phyloP scores from a whole-genome alignment of 2,113 vertebrate species.

The Oncorhynchus nerka region DNA sequence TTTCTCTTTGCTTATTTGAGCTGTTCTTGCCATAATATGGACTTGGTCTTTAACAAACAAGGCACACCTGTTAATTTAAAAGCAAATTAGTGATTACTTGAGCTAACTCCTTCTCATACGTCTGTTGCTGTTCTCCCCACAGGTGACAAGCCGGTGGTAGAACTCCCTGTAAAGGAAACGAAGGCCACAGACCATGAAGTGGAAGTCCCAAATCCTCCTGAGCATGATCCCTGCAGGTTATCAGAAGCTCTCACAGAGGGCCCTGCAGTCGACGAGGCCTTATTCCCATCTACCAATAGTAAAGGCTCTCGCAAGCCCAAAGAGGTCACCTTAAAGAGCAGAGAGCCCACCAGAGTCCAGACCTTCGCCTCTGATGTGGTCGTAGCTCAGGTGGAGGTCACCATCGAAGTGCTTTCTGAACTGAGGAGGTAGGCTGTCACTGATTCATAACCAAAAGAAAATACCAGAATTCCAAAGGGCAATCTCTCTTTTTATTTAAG shows the following conservation, averaged over 20 bases:
- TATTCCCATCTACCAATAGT: neutral
- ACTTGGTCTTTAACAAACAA: too few relatives aligned
- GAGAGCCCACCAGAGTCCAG: conserved; percentile 45
- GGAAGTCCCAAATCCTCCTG: neutral
- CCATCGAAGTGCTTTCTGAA: neutral
- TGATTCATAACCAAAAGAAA: neutral
- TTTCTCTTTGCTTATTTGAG: too few relatives aligned
- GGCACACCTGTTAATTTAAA: too few relatives aligned
- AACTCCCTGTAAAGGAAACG: neutral
- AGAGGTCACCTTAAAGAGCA: conserved; percentile 50
- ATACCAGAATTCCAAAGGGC: neutral
- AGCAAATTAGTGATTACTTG: neutral
- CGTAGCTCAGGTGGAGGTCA: neutral
- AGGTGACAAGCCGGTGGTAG: neutral
- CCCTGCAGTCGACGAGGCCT: neutral
- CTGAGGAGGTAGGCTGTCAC: conserved; percentile 35
- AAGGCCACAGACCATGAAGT: neutral
- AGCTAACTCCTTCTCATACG: neutral
- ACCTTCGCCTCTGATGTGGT: conserved; percentile 39
- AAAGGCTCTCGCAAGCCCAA: conserved; percentile 39
- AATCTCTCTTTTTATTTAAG: neutral
- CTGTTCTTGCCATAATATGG: too few relatives aligned
- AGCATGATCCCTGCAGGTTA: neutral
- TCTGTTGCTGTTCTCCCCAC: neutral
- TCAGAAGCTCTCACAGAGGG: neutral